Base-by-base conservation (phyloP, 2,797 vertebrate species). In the Mormyrops boulengeri region DNA sequence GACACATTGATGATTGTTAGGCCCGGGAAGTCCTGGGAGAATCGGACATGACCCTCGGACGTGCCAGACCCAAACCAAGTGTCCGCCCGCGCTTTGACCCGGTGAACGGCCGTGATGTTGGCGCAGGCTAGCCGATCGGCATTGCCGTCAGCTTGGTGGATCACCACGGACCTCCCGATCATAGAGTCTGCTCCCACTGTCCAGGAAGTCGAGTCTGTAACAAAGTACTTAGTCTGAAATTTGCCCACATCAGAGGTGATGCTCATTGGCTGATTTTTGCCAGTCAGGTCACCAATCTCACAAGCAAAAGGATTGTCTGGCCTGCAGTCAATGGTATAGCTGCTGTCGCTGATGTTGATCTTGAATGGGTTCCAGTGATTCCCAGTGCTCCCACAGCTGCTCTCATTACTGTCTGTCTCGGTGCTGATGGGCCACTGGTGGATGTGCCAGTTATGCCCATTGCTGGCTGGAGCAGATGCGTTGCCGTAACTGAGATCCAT, bases 361-460 rank as follows among this genome's bases (percentile, higher is more conserved):
- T 91, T 87, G 85, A 91, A 95, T 0, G 96, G 96, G 92, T 97
- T 97, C 95, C 96, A 97, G 91, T 97, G 97, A 3, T 91, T 94
- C 14, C 92, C 93, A 52, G 95, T 94, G n/a, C 94, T 94, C 89
- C 47, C 41, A 87, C 97, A 97, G 84, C 50, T 77, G 0, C 38
- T 44, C 19, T 69, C 7, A 44, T 95, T 95, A 26, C 91, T 90
- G 73, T 97, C 96, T 1, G 91, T 93, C 89, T 95, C 96, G 3
- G 95, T 95, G 91, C 94, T 94, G 84, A 97, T 96, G 12, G 96
- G 95, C 90, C 92, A 94, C 1, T 0, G 73, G 88, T 97, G 96
- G 90, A 97, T 89, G 87, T 97, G 96, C 96, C 96, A 97, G 85
- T 94, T 95, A 91, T 97, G 97, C 85, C 94, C 91, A 86, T 0